Evolutionary conservation across 2,888 invertebrate species (phyloP), one percentile per base, ranked within the genome.

Genomic region (Helleia helle): DNA sequence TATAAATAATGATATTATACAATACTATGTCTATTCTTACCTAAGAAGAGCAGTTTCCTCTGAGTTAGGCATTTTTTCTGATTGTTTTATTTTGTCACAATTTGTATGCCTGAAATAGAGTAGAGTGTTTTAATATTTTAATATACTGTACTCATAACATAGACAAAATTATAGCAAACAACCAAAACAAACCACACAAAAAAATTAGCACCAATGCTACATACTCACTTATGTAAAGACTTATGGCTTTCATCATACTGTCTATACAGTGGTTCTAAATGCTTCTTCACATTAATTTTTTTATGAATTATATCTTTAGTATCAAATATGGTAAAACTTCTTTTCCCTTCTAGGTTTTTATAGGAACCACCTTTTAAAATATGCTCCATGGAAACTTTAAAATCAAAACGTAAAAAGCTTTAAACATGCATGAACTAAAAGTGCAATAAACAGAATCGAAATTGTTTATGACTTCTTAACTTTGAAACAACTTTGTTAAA

Each of bases 21-120:
- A 27, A 22, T 6, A 27, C 24, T 28, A 31, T 24, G 11, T 6
- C 27, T 36, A 31, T 37, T 25, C 93, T 93, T 90, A 95, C 94
- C 94, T 93, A 74, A 95, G 87, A 50, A 95, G 90, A 69, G 94
- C 93, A 58, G 93, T 92, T 87, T 94, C 93, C 87, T 95, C 95
- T 72, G 93, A 91, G 59, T 87, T 89, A 58, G 91, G 91, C 92
- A 92, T 92, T 79, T 86, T 90, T 57, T 63, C 71, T 46, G 67
- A 54, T 28, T 22, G 11, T 15, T 30, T 15, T 39, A 30, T 11
- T 25, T 29, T 14, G 8, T 30, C 31, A 15, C 15, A 29, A 13
- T 38, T 29, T 13, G 22, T 18, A 27, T 27, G 12, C 11, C 18
- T 38, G 18, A 38, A 38, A 27, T 28, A 28, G 8, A 15, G 28